Evolutionary conservation across 2,888 invertebrate species (phyloP), one percentile per base, ranked within the genome.

Genomic region (Catocala sponsa): DNA sequence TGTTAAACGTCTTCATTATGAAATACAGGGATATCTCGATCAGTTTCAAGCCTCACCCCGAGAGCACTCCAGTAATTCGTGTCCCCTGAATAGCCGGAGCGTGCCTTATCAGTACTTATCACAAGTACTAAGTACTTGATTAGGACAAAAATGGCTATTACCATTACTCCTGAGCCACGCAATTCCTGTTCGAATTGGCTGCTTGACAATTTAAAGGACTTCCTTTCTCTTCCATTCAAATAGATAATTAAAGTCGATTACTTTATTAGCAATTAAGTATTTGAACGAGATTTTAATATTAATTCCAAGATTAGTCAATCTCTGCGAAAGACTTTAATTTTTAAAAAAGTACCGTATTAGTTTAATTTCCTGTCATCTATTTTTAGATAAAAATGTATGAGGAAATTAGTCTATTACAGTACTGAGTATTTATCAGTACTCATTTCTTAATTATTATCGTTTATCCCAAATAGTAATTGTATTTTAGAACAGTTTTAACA

Each of bases 81-180:
- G 75, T 66, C 64, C 61, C 56, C 62, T 77, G 76, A 83, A 88
- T 83, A 76, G 83, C 65, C 67, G 63, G 68, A 68, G 72, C 91
- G 91, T 91, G 91, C 82, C 83, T 86, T 89, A 91, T 90, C 89
- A 75, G 43, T 68, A 77, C 84, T 86, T 89, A 90, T 90, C 89
- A 74, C 44, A 69, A 79, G 70, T 69, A 75, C 74, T 74, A 76
- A 82, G 76, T 77, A 72, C 80, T 77, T 85, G 83, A 89, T 90
- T 87, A 81, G 72, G 71, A 66, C 65, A 80, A 85, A 85, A 87
- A 81, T 80, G 79, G 74, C 73, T 73, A 69, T 78, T 73, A 61
- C 69, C 71, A 74, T 74, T 74, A 75, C 67, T 66, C 64, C 63
- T 71, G 71, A 71, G 74, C 63, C 47, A 62, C 65, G 47, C 63